phyloP scores from a whole-genome alignment of 2,888 invertebrate species.

The Ceraclea dissimilis region DNA sequence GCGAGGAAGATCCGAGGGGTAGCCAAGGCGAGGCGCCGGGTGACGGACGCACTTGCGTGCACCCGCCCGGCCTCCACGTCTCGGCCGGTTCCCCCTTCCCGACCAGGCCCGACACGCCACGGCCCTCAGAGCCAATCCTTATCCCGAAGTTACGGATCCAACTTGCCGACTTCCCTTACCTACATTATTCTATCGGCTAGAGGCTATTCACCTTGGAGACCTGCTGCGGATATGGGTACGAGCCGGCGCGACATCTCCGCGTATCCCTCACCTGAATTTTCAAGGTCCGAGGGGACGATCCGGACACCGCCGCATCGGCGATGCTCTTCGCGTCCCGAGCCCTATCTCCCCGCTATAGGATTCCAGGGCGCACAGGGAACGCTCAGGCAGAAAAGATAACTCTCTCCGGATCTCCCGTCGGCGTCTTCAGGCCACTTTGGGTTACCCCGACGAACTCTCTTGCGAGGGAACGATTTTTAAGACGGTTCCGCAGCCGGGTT shows the following conservation, averaged over 20 bases:
- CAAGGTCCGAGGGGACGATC: constrained; percentile 39
- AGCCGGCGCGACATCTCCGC: constrained; percentile 30
- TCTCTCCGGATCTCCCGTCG: constrained; percentile 47
- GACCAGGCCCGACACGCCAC: constrained; percentile 52
- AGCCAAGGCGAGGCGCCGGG: constrained; percentile 35
- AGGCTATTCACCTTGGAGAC: constrained; percentile 67
- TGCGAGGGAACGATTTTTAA: constrained; percentile 39
- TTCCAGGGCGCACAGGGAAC: constrained; percentile 38
- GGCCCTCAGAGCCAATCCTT: constrained; percentile 69
- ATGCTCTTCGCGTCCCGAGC: constrained; percentile 42
- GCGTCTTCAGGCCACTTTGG: constrained; percentile 50
- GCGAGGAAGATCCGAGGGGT: constrained; percentile 34
- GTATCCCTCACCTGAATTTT: constrained; percentile 33
- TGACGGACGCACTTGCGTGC: too few relatives aligned
- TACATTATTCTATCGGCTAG: constrained; percentile 61
- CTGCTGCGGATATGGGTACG: constrained; percentile 70
- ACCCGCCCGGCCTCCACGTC: constrained; percentile 24
- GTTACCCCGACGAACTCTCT: constrained; percentile 42
- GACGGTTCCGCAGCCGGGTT: constrained; percentile 50
- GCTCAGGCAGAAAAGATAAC: constrained; percentile 46
- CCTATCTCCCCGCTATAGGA: constrained; percentile 48
- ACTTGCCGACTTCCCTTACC: constrained; percentile 63
- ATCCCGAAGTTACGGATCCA: constrained; percentile 59
- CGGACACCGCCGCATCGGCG: constrained; percentile 42
- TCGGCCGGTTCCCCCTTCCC: constrained; percentile 29